Evolutionary conservation across 2,113 vertebrate species (phyloP).

Genomic region (Morone chrysops): DNA sequence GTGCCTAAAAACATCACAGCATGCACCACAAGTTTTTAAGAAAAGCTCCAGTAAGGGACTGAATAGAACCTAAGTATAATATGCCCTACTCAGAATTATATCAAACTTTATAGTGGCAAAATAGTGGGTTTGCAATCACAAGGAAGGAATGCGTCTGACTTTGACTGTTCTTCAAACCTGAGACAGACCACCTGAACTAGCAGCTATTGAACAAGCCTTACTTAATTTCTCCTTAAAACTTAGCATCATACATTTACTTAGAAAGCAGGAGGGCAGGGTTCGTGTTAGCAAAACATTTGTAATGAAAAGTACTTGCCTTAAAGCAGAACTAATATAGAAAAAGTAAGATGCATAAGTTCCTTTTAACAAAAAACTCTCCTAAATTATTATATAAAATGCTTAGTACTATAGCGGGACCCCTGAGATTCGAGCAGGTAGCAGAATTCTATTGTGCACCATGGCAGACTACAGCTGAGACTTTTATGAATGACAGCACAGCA

Average conservation of each 20-base stretch:
- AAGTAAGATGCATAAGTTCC: not conserved
- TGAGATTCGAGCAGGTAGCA: not conserved
- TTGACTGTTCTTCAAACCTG: not conserved
- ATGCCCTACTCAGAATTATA: not conserved
- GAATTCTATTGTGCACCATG: not conserved
- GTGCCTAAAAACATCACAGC: no score
- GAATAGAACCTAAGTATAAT: no score
- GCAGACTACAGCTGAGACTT: not conserved
- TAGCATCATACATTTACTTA: not conserved
- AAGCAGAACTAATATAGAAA: not conserved
- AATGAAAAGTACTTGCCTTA: not conserved
- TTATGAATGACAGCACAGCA: not conserved
- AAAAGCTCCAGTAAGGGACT: no score
- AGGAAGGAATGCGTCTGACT: not conserved
- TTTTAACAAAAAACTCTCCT: no score
- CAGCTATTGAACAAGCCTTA: not conserved
- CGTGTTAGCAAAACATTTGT: not conserved
- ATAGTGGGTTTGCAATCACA: not conserved
- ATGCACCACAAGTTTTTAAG: no score
- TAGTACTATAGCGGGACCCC: not conserved
- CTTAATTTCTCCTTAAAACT: not conserved
- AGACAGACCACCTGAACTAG: not conserved
- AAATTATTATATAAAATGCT: not conserved
- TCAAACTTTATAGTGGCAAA: not conserved
- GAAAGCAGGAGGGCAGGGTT: no score